Evolutionary conservation across 2,113 vertebrate genomes (phyloP), one percentile per base, ranked within the genome.

Genomic region (Passer montanus): DNA sequence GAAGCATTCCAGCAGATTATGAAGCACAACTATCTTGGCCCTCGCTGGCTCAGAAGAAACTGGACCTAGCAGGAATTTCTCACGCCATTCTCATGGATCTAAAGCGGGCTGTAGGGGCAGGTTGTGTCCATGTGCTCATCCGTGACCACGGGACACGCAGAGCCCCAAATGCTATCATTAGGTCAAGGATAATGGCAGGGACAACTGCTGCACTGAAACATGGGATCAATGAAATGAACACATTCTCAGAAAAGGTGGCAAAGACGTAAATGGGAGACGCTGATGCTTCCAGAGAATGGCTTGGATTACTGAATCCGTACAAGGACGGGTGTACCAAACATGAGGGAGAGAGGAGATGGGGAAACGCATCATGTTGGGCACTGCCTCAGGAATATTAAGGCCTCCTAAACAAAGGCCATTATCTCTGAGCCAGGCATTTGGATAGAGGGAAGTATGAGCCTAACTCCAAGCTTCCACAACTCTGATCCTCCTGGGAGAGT

Each of bases 1-100:
- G 95, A 96, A 89, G 82, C 95, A 97, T 97, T 97, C 97, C 95
- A 93, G 62, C 84, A 97, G 97, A 97, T 96, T 97, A 96, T 91
- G 94, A 95, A 95, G 93, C 92, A 87, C 95, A 91, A 95, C 96
- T 97, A 95, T 96, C 96, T 84, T 95, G 95, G 95, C 96, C 94
- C 95, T 94, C 7, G 0, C 86, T 58, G 93, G 93, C 86, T 96
- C 95, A 89, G 95, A 95, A 97, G 97, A 97, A 97, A 97, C 94
- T 95, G 73, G 96, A 97, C 96, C 97, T 95, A 30, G 68, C 1
- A 94, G 90, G 97, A 97, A 97, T 97, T 97, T 97, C 84, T 4
- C 97, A 78, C 79, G 50, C 96, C 67, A 6, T 90, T 96, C 95
- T 84, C 84, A 28, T 94, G 95, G 95, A 87, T 93, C 90, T 95